Percentiles rank a stretch among this genome's conserved stretches.
These are phyloP conservation scores for Proctacanthus coquilletti DNA, from an alignment of 1,140 invertebrate species.

Conservation along the genomic window DNA sequence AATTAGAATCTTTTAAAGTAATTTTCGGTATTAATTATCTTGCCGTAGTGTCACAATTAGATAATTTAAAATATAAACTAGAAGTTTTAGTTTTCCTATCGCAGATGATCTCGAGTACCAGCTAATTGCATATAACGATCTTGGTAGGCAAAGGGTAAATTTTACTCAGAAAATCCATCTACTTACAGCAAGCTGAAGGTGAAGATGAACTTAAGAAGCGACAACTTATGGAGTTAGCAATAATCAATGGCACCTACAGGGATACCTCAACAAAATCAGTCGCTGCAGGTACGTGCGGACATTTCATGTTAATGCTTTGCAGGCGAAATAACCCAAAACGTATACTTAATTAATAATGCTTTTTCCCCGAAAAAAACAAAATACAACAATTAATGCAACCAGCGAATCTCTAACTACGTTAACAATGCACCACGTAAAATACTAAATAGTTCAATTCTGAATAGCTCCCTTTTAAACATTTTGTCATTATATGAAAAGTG, in stretches of 20 bases:
- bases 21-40: too few species aligned
- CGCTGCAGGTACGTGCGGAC: constrained; percentile 39
- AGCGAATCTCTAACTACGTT: background rate
- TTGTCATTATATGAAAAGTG: too few species aligned
- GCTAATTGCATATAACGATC: too few species aligned
- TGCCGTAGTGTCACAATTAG: too few species aligned
- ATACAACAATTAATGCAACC: background rate
- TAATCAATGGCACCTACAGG: constrained; percentile 98
- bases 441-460: constrained; percentile 7
- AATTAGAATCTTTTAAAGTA: too few species aligned
- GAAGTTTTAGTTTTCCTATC: too few species aligned
- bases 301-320: too few species aligned
- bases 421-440: background rate
- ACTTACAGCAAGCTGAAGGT: constrained; percentile 83
- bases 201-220: constrained; percentile 99
- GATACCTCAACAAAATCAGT: constrained; percentile 80
- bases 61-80: too few species aligned
- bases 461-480: background rate
- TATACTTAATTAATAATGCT: too few species aligned
- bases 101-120: too few species aligned
- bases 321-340: too few species aligned
- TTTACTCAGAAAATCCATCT: constrained; percentile 9
- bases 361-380: constrained; percentile 11
- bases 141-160: too few species aligned
- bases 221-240: constrained; percentile 98